Conservation (phyloP, 2,113 vertebrate species). For the Columba livia region DNA sequence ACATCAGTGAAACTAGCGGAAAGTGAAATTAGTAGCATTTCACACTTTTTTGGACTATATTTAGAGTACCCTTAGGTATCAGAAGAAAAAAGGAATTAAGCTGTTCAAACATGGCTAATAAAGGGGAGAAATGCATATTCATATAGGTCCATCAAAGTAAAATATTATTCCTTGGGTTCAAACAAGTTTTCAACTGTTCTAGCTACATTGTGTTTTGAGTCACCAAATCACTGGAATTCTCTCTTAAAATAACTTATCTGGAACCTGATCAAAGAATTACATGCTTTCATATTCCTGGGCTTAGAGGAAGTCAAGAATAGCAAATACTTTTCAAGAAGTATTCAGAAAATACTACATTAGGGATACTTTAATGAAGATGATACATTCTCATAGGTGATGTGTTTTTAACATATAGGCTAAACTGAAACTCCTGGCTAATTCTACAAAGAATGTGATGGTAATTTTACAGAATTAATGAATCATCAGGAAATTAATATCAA, state of each 20-base stretch:
- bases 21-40: neutral
- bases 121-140: neutral
- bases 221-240: neutral
- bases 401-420: neutral
- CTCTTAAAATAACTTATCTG: neutral
- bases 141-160: neutral
- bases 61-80: neutral
- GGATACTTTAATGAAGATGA: neutral
- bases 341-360: neutral
- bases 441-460: neutral
- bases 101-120: neutral
- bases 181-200: neutral
- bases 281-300: neutral
- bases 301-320: neutral
- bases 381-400: neutral
- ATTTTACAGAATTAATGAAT: constrained; percentile 22
- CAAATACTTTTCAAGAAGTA: neutral
- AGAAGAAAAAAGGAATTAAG: neutral
- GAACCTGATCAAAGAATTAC: neutral
- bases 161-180: neutral
- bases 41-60: neutral
- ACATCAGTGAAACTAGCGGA: neutral
- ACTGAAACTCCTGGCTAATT: neutral
- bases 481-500: constrained; percentile 40
- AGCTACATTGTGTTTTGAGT: neutral